Evolutionary conservation across 2,113 vertebrate species (phyloP).

Genomic region (Bagarius yarrelli): DNA sequence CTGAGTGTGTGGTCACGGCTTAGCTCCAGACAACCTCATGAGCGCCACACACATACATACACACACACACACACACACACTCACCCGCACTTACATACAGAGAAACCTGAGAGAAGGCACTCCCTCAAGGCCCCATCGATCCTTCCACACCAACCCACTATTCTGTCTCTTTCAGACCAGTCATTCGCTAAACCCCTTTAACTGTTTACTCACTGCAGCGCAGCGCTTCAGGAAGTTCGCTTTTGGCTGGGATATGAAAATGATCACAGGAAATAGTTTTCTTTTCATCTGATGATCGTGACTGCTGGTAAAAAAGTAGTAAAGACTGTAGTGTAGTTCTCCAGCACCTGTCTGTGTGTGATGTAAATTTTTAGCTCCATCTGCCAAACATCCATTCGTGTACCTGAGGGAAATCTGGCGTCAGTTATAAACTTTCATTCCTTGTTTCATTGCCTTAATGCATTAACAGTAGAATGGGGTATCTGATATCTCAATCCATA

Average conservation of each 20-base stretch:
- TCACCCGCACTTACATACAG: slow-evolving; percentile 20
- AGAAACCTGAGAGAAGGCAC: slow-evolving; percentile 59
- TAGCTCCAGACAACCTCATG: slow-evolving; percentile 50
- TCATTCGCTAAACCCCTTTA: slow-evolving; percentile 2
- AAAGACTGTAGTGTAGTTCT: background rate
- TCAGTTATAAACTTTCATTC: background rate
- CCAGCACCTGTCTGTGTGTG: slow-evolving; percentile 27
- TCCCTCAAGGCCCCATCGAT: slow-evolving; percentile 55
- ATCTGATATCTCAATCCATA: slow-evolving; percentile 8
- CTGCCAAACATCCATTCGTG: slow-evolving; percentile 18
- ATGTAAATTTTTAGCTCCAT: slow-evolving; percentile 12
- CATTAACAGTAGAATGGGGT: slow-evolving; percentile 2
- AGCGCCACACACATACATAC: slow-evolving; percentile 31
- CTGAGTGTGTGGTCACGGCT: slow-evolving; percentile 49
- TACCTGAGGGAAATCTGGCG: slow-evolving; percentile 24
- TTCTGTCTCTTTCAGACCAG: slow-evolving; percentile 29
- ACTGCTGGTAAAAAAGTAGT: background rate
- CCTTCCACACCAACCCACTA: slow-evolving; percentile 33
- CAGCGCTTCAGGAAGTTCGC: background rate
- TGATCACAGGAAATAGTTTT: background rate
- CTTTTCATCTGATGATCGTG: background rate
- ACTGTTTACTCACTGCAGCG: slow-evolving; percentile 15
- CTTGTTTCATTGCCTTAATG: slow-evolving; percentile 10
- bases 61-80: slow-evolving; percentile 29
- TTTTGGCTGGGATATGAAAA: background rate